A percentile compares a stretch with the other conserved stretches of the same genome.
Conservation (phyloP, 2,888 invertebrate species). For the Polydrusus pterygomalis region DNA sequence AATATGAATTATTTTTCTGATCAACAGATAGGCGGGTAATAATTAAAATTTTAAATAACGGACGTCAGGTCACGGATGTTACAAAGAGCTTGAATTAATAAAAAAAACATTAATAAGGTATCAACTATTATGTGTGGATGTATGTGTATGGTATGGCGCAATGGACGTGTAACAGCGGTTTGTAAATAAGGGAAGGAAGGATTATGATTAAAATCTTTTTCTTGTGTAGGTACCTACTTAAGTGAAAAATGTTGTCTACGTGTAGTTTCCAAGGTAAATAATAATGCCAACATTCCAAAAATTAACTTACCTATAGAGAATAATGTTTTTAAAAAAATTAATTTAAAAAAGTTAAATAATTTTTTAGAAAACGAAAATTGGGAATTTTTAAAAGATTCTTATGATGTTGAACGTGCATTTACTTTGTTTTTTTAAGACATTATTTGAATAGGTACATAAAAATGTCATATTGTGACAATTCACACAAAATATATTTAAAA, state of each 20-base stretch:
- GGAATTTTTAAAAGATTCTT: too few species aligned
- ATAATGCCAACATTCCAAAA: too few species aligned
- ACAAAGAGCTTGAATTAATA: slow-evolving; percentile 32
- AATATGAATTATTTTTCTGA: slow-evolving; percentile 37
- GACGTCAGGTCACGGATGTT: slow-evolving; percentile 42
- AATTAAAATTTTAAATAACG: slow-evolving; percentile 34
- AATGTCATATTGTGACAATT: too few species aligned
- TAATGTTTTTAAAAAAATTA: too few species aligned
- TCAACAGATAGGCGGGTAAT: slow-evolving; percentile 20
- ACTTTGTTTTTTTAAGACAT: too few species aligned
- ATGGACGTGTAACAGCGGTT: not conserved
- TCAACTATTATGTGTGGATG: slow-evolving; percentile 32
- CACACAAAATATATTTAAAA: too few species aligned
- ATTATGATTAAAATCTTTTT: slow-evolving; percentile 13
- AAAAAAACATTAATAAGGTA: slow-evolving; percentile 21
- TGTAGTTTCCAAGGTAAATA: not conserved
- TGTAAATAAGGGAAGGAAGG: slow-evolving; percentile 7
- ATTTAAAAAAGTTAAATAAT: too few species aligned
- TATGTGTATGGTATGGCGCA: too few species aligned
- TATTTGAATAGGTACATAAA: too few species aligned
- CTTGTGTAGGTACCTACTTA: not conserved
- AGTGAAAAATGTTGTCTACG: not conserved
- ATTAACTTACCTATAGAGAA: too few species aligned
- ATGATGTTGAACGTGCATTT: too few species aligned
- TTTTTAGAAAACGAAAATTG: too few species aligned